Base-by-base conservation (phyloP, 2,113 vertebrate species). In the Passer domesticus region DNA sequence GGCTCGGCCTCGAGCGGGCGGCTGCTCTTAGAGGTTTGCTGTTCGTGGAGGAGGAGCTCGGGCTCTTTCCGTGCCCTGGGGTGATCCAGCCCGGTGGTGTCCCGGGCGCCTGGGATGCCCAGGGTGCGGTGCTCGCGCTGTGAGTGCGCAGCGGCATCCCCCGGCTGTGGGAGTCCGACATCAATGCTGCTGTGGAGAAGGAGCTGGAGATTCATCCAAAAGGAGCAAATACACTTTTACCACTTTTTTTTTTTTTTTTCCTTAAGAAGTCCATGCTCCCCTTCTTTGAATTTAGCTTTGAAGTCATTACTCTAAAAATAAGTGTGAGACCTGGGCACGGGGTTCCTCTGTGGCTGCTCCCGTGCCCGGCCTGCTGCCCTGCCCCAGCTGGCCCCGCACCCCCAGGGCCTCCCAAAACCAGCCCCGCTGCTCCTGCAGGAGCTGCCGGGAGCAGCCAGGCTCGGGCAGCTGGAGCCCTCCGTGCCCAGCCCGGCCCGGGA, bases 261-360 rank as follows among this genome's bases (percentile, higher is more conserved):
- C 25, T 25, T 22, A 24, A 3, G 0, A 64, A 27, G n/a, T 33
- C 55, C 41, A n/a, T 25, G 31, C 11, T 81, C 39, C 66, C 30
- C 2, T 76, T 69, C 63, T 83, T 87, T 58, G 25, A 67, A 39
- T 44, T 89, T 23, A 21, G 5, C 55, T 84, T 63, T 53, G 56
- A 82, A 56, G 20, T 53, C 50, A 43, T 77, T 22, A 23, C 10
- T 35, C 37, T 30, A 13, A 41, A 63, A 33, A 4, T 2, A 16
- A 49, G 7, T 0, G 0, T 8, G 37, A 82, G 63, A 19, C 0
- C 0, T 6, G 49, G 39, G 28, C 35, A 11, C 0, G 8, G 37
- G 31, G 39, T 7, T 41, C 21, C 21, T 46, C 25, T 20, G 10
- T 0, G 3, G 63, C 39, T 41, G 47, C 31, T 37, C 30, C 35